Conservation (phyloP, 2,113 vertebrate species). For the Dromas ardeola region DNA sequence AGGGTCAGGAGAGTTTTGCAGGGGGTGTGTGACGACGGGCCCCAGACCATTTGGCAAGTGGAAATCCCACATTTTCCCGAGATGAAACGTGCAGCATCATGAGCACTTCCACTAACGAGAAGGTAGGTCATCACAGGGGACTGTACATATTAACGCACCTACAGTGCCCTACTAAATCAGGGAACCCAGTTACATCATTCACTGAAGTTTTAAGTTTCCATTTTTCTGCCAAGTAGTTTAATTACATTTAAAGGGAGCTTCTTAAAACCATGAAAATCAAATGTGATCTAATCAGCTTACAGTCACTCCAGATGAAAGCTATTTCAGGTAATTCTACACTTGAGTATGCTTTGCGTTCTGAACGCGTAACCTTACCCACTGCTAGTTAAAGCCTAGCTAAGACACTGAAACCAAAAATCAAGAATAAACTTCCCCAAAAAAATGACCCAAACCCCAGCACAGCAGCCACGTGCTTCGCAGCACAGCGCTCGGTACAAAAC, state of each 20-base stretch:
- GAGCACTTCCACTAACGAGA: not conserved
- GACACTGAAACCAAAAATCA: not conserved
- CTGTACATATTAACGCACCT: fast-evolving
- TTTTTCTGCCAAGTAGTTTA: not conserved
- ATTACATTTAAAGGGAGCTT: not conserved
- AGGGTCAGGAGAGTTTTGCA: not conserved
- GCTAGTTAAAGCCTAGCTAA: not conserved
- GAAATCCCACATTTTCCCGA: not conserved
- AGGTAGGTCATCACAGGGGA: not conserved
- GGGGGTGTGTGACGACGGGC: not conserved
- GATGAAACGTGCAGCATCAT: not conserved
- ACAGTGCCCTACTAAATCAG: not conserved
- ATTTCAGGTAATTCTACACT: not conserved
- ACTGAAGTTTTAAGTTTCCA: not conserved
- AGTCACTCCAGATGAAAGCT: not conserved
- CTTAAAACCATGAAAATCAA: not conserved
- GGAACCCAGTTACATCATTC: not conserved
- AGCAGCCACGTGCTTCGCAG: not conserved
- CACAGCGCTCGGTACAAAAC: not conserved
- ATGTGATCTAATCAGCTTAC: not conserved
- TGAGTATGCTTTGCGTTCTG: not conserved
- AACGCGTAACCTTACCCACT: not conserved
- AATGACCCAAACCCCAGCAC: not conserved
- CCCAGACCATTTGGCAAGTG: fast-evolving
- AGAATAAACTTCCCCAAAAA: not conserved